A percentile compares a stretch with the other conserved stretches of the same genome.
These are phyloP conservation scores for Zaprionus davidi DNA, from an alignment of 1,140 invertebrate genomes.

Conservation along the genomic window DNA sequence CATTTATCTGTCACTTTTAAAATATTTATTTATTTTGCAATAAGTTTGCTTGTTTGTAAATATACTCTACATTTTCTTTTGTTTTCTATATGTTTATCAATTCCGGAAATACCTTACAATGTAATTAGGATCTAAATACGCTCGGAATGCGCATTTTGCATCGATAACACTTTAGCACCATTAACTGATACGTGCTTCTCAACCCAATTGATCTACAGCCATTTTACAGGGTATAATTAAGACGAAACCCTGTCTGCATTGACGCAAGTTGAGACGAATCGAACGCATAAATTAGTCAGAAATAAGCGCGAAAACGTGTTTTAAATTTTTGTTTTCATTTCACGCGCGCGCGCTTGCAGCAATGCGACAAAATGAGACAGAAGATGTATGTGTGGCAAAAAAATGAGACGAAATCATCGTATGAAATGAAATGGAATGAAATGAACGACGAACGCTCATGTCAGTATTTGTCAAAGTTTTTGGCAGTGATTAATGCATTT, in stretches of 20 bases:
- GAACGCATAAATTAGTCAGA: slow-evolving; percentile 81
- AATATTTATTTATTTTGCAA: too few relatives aligned
- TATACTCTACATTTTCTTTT: background rate
- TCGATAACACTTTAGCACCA: background rate
- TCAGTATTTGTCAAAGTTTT: slow-evolving; percentile 82
- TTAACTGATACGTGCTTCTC: background rate
- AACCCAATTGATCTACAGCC: background rate
- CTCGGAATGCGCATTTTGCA: background rate
- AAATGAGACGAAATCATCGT: slow-evolving; percentile 29
- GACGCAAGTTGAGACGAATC: slow-evolving; percentile 58
- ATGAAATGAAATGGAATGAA: slow-evolving; percentile 40
- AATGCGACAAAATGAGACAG: slow-evolving; percentile 23
- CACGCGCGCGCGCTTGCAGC: slow-evolving; percentile 38
- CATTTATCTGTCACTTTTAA: too few relatives aligned
- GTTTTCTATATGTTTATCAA: background rate
- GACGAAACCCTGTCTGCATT: slow-evolving; percentile 56
- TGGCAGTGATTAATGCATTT: slow-evolving; percentile 82
- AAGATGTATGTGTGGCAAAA: slow-evolving; percentile 13
- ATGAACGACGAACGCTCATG: slow-evolving; percentile 72
- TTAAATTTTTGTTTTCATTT: slow-evolving; percentile 80
- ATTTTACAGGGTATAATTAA: slow-evolving; percentile 48
- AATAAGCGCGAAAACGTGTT: slow-evolving; percentile 82
- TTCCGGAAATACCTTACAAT: background rate
- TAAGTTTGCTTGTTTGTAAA: too few relatives aligned
- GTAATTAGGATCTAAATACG: background rate